A percentile compares a stretch with the other conserved stretches of the same genome.
Evolutionary conservation across 1,140 invertebrate genomes (phyloP).

Genomic region (Papilio aristodemus): DNA sequence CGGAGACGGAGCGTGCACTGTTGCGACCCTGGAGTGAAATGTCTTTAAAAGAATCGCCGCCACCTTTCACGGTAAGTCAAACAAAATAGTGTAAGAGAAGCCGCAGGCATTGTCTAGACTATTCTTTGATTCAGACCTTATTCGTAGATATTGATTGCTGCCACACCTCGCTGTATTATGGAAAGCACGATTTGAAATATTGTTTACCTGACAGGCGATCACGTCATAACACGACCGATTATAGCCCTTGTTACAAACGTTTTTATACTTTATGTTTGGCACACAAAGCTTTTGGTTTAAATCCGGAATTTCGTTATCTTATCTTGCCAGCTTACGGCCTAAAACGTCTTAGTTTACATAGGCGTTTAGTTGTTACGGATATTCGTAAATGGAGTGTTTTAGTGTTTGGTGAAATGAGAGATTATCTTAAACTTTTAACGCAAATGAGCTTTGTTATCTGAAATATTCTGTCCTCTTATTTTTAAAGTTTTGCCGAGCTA

Average conservation of each 20-base stretch:
- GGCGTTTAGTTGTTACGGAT: constrained; percentile 41
- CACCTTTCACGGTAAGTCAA: constrained; percentile 58
- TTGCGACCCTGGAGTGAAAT: constrained; percentile 74
- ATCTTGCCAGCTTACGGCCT: constrained; percentile 46
- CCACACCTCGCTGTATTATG: constrained; percentile 45
- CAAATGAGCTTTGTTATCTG: background rate
- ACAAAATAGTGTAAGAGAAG: constrained; percentile 40
- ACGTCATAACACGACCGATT: constrained; percentile 48
- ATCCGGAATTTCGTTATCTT: constrained; percentile 47
- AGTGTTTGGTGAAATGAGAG: constrained; percentile 42
- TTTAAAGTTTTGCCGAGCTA: background rate
- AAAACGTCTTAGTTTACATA: constrained; percentile 50
- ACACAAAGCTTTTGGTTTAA: constrained; percentile 4
- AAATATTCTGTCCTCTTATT: background rate
- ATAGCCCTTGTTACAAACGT: constrained; percentile 28
- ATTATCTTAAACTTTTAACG: background rate
- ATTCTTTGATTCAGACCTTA: constrained; percentile 56
- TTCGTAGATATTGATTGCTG: constrained; percentile 61
- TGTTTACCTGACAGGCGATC: constrained; percentile 50
- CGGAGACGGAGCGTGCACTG: constrained; percentile 66
- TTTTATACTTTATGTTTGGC: constrained; percentile 14
- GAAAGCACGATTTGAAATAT: constrained; percentile 55
- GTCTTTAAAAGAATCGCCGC: constrained; percentile 56
- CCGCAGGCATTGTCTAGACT: constrained; percentile 44
- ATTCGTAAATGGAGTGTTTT: constrained; percentile 49